Base-by-base conservation (phyloP, 1,140 invertebrate species). In the Apis laboriosa region DNA sequence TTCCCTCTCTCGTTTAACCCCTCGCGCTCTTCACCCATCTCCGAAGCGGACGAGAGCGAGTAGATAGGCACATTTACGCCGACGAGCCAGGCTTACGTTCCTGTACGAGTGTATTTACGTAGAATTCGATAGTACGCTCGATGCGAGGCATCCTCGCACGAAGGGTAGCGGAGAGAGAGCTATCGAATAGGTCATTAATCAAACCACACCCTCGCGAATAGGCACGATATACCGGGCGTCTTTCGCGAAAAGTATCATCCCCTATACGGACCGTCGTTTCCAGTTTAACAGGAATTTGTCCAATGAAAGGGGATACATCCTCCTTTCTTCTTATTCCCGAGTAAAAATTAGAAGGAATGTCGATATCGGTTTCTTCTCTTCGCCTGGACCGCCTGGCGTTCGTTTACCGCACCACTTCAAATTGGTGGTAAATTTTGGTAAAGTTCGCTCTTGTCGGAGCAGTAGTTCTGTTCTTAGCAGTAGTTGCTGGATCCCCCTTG, bases 141-240 rank as follows among this genome's bases (percentile, higher is more conserved):
- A 89, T 86, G 90, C 89, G 90, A 88, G 85, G 90, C 88, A 90
- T 89, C 86, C 90, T 86, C 86, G 90, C 87, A 28, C 77, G 77
- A 78, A 83, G 60, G 79, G 63, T 81, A 77, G 86, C 86, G 84
- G 85, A 88, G 87, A 86, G 84, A 89, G 88, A 87, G 88, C 90
- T 89, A 93, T 93, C 92, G 92, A 94, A 93, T 92, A 92, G 93
- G 92, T 94, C 93, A 93, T 94, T 94, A 94, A 94, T 94, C 93
- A 94, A 94, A 93, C 93, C 92, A 91, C 92, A 94, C 93, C 93
- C 93, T 93, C 90, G 92, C 90, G 88, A 90, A 92, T 90, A 90
- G 90, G 87, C 89, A 74, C 88, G 83, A 90, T 92, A 90, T 93
- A 93, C 92, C 92, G 93, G 93, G 92, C 92, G 93, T 91, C 90